Evolutionary conservation across 2,797 vertebrate species (phyloP), one percentile per base, ranked within the genome.

Genomic region (Columba guinea): DNA sequence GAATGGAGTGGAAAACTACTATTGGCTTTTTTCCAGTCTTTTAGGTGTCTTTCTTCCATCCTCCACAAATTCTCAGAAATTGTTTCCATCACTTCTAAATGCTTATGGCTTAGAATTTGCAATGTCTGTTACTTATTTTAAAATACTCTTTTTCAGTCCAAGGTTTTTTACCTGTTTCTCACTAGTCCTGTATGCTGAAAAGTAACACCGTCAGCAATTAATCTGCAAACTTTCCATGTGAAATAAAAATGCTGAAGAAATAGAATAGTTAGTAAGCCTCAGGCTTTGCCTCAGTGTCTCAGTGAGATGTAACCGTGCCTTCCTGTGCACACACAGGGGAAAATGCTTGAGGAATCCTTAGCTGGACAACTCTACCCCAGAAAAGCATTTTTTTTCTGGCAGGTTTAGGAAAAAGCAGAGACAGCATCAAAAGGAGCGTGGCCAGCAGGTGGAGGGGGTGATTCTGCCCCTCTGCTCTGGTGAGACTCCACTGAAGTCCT

Each of bases 1-100:
- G 2, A 52, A 10, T 41, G 55, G 80, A 82, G 41, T 19, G 88
- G 94, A 87, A 93, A 95, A 89, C 39, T 39, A 68, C 91, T 51
- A 1, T 35, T 41, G 60, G 35, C 15, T 64, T 80, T 74, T 49
- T 69, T 35, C 71, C 37, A 62, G 37, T 74, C 79, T 81, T 64
- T 64, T 73, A 77, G 27, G 83, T 59, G 80, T 16, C n/a, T 91
- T 81, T 23, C 67, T 84, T 34, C 55, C 35, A 1, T 22, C 30
- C 34, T 67, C 48, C 59, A 55, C 65, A 24, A 51, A 67, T 68
- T 20, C 64, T 68, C 76, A 56, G 56, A 10, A 58, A 28, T 20
- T 11, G 30, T 77, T 78, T 41, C 30, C 8, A 28, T 41, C 3
- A 1, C 35, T 60, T 64, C 62, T 15, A 21, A 55, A 52, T 35